Percentiles rank a stretch among this genome's conserved stretches.
phyloP scores from a whole-genome alignment of 2,113 vertebrate species.

The Australoheros scitulus region DNA sequence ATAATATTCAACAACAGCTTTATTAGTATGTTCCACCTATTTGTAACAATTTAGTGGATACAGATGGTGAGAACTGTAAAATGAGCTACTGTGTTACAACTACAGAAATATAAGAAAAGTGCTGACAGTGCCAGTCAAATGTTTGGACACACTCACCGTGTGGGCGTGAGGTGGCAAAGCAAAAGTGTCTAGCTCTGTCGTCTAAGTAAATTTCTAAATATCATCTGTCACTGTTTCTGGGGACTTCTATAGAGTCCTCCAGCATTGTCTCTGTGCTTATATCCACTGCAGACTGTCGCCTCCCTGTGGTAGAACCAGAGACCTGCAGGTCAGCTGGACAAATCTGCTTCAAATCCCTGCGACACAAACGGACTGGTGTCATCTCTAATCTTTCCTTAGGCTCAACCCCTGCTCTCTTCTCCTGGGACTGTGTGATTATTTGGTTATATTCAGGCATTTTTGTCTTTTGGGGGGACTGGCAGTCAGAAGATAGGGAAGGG shows the following conservation, averaged over 20 bases:
- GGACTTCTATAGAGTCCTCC: conserved; percentile 82
- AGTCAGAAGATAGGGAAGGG: conserved; percentile 13
- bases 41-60: background rate
- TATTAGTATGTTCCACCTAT: background rate
- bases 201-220: background rate
- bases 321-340: conserved; percentile 71
- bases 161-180: background rate
- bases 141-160: too few relatives aligned
- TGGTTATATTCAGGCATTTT: background rate
- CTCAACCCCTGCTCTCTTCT: conserved; percentile 28
- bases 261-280: conserved; percentile 68
- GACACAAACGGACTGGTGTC: conserved; percentile 79
- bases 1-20: background rate
- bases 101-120: background rate
- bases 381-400: conserved; percentile 56
- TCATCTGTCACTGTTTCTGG: conserved; percentile 67
- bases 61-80: background rate
- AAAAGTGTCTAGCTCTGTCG: background rate
- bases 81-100: background rate
- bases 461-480: background rate
- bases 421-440: background rate
- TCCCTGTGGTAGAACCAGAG: conserved; percentile 50
- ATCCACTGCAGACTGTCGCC: conserved; percentile 68
- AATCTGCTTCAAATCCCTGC: conserved; percentile 82
- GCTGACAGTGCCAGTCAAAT: background rate